Evolutionary conservation across 2,888 invertebrate species (phyloP), one percentile per base, ranked within the genome.

Genomic region (Rotaria macrura): DNA sequence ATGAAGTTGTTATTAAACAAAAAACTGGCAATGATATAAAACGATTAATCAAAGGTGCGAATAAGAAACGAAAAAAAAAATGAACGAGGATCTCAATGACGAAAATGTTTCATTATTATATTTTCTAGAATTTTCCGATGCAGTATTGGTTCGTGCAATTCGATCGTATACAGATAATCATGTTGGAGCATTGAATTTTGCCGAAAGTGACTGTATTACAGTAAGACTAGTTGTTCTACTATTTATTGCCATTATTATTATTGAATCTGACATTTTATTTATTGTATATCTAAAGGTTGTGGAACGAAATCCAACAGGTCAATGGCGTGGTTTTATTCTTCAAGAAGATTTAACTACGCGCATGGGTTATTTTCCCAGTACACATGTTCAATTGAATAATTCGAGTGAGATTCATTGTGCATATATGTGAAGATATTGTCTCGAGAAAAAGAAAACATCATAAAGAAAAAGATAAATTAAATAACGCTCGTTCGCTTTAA

Each of bases 1-100:
- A 91, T 87, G 92, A 92, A 87, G 91, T 91, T 74, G 91, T 91
- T 72, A 91, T 91, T 87, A 91, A 91, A 87, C 91, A 90, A 55
- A 89, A 90, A 83, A 91, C 90, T 9, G 91, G 90, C 74, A 91
- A 90, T 87, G 92, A 92, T 87, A 91, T 92, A 87, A 91, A 91
- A 87, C 90, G 91, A 84, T 88, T 92, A 54, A 89, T 92, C 17
- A 91, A 91, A 90, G 91, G 92, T 92, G 74, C 17, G 29, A 57
- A 20, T 52, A 5, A 52, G 2, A 52, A 52, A 25, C 47, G 14
- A 47, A 47, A 12, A 12, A 14, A 54, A 34, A 34, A 34, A 20
- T 0, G 9, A n/a, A 57, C 43, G 10, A 43, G 10, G 10, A 43
- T 43, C 10, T 7, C 5, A 43, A 43, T 43, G 5, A 43, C 3